These are phyloP conservation scores for Pachymerium ferrugineum DNA, from an alignment of 2,888 invertebrate genomes.

Conservation along the genomic window DNA sequence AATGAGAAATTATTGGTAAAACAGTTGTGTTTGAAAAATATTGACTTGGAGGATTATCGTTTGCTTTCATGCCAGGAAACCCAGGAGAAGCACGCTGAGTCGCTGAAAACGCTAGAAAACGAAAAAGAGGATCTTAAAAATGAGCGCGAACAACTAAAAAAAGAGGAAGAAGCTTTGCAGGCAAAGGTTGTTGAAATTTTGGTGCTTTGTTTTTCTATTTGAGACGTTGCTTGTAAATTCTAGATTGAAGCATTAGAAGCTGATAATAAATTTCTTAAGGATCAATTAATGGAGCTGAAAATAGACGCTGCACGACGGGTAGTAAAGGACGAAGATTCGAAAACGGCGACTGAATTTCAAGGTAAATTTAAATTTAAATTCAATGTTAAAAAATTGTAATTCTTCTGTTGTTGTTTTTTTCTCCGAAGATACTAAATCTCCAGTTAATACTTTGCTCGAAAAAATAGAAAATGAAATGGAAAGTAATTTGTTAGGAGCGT, in stretches of 20 bases:
- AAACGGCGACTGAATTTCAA: not conserved
- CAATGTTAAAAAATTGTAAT: too few relatives aligned
- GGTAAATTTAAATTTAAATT: not conserved
- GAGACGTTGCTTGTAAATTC: not conserved
- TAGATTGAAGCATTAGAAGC: constrained; percentile 50
- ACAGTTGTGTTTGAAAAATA: not conserved
- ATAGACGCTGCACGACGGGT: not conserved
- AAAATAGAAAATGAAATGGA: constrained; percentile 32
- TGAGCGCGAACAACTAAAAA: constrained; percentile 48
- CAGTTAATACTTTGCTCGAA: not conserved
- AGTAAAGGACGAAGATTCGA: constrained; percentile 32
- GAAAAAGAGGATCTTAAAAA: constrained; percentile 53
- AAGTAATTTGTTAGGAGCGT: constrained; percentile 16
- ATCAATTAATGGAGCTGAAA: constrained; percentile 43
- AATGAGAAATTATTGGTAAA: constrained; percentile 46
- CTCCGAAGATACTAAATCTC: not conserved
- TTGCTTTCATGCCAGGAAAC: constrained; percentile 44
- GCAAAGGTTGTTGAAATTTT: not conserved
- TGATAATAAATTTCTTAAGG: constrained; percentile 49
- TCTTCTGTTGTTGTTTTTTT: not conserved
- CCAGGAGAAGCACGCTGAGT: constrained; percentile 52
- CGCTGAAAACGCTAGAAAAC: constrained; percentile 53
- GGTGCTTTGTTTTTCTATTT: not conserved
- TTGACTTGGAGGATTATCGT: not conserved
- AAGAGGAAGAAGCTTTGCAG: not conserved